phyloP scores from a whole-genome alignment of 2,113 vertebrate genomes.

The Martes martes region DNA sequence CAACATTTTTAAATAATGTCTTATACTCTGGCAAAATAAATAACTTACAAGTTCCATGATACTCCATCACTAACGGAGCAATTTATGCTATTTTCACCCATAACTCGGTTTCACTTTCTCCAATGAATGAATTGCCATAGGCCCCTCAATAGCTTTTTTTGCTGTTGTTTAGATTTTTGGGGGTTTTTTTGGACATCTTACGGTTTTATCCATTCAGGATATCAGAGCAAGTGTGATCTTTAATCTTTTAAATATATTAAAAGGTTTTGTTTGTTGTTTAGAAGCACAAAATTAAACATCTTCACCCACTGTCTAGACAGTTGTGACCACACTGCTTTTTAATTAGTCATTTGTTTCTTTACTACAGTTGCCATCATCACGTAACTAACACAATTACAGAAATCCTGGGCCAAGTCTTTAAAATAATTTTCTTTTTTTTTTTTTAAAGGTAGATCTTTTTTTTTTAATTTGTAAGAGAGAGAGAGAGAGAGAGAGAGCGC shows the following conservation, averaged over 20 bases:
- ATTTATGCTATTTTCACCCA: background rate
- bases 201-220: background rate
- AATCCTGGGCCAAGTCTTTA: conserved; percentile 30
- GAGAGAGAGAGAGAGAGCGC: no score
- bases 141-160: background rate
- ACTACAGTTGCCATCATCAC: conserved; percentile 6
- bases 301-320: conserved; percentile 76
- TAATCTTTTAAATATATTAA: conserved; percentile 55
- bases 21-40: background rate
- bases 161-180: background rate
- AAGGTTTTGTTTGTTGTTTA: conserved; percentile 41
- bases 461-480: no score
- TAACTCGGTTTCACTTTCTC: background rate
- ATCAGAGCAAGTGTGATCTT: conserved; percentile 43
- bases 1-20: background rate
- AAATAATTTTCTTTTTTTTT: background rate
- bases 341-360: conserved; percentile 71
- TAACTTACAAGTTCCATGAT: background rate
- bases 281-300: conserved; percentile 67
- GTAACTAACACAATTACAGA: conserved; percentile 59
- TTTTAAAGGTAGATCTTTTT: no score
- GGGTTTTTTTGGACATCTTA: background rate
- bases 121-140: background rate
- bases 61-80: background rate
- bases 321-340: conserved; percentile 61